phyloP scores from a whole-genome alignment of 2,113 vertebrate genomes.

The Aplodontia rufa region DNA sequence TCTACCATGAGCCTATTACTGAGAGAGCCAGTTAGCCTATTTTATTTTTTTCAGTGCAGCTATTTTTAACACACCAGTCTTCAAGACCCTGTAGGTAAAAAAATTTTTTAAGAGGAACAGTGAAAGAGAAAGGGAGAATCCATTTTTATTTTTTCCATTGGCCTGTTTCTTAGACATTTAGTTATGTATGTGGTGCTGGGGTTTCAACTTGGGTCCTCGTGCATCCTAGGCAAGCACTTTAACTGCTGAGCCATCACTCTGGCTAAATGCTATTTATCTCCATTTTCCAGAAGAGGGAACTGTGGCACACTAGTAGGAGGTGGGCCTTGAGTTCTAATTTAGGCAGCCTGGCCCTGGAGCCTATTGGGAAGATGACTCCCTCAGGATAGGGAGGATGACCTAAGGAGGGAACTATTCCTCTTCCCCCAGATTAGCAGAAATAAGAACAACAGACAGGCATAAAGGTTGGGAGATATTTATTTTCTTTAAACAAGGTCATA shows the following conservation, averaged over 20 bases:
- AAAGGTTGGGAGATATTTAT: constrained; percentile 84
- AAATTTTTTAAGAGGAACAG: no score
- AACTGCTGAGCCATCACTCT: no score
- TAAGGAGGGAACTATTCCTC: neutral
- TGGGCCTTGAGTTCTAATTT: neutral
- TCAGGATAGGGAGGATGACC: neutral
- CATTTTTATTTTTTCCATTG: no score
- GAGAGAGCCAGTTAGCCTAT: neutral
- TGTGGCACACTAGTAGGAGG: neutral
- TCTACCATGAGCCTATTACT: neutral
- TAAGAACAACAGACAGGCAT: constrained; percentile 26
- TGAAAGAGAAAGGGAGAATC: no score
- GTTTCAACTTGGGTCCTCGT: no score
- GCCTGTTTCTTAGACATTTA: no score
- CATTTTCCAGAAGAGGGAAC: neutral
- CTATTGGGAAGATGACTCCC: neutral
- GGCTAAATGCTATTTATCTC: neutral
- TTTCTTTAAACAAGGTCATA: constrained; percentile 82
- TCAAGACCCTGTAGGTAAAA: neutral
- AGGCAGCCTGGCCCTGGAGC: neutral
- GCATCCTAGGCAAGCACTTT: no score
- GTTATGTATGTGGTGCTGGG: no score
- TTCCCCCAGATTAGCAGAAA: constrained; percentile 12
- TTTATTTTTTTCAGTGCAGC: neutral
- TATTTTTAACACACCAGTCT: neutral